Base-by-base conservation (phyloP, 2,888 invertebrate species). In the Prionchulus punctatus region DNA sequence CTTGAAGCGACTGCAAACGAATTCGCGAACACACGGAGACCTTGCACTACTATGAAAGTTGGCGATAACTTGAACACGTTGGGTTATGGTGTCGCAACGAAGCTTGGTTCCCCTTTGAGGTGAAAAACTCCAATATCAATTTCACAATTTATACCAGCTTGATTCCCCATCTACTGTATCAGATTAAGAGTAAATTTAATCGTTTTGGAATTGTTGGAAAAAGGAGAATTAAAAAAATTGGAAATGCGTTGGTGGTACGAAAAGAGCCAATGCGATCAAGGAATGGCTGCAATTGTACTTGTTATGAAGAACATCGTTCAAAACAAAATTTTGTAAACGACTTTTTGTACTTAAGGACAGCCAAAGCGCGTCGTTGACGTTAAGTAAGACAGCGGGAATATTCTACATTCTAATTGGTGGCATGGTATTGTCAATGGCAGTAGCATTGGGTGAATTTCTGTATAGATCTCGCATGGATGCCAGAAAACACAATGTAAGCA, bases 321-420 rank as follows among this genome's bases (percentile, higher is more conserved):
- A n/a, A n/a, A n/a, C n/a, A n/a, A n/a, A n/a, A n/a, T n/a, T n/a
- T n/a, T n/a, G n/a, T n/a, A n/a, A n/a, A 48, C 7, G 36, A 36
- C 7, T 12, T 26, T 26, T 51, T 30, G 59, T 58, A 58, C 71
- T 71, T 47, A 72, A 87, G 81, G 85, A 85, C 68, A 77, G 79
- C 53, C 79, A 79, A 62, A 81, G 80, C 67, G 85, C 86, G 67
- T 89, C 91, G 69, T 78, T 94, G 69, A 87, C 90, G 23, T 76
- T 94, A 60, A 87, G 86, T 72, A 91, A 92, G 77, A 89, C 94
- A 45, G 91, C 92, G n/a, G 94, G 94, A 42, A 86, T 94, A 70
- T 94, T 94, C 77, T 94, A 92, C 78, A 91, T 94, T 68, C 79
- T 94, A 59, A 86, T 92, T 65, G 89, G 85, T 36, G 94, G 94